These are phyloP conservation scores for Sinocyclocheilus rhinocerous DNA, from an alignment of 2,113 vertebrate species.

Conservation along the genomic window DNA sequence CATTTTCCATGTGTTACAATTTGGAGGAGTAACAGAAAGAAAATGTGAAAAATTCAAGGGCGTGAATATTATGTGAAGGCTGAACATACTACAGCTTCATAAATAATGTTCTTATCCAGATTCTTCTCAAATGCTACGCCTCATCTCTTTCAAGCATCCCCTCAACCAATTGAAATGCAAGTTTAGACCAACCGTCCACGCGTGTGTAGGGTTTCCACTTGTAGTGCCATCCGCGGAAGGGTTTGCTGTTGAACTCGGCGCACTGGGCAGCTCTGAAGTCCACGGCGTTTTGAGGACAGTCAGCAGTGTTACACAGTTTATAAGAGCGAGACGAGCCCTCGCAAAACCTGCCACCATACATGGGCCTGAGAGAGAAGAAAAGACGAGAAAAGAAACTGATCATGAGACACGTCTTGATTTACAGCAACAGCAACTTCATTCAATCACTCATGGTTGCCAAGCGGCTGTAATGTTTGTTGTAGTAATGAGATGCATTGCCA, in stretches of 20 bases:
- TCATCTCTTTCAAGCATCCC: neutral
- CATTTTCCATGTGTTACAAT: neutral
- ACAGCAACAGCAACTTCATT: neutral
- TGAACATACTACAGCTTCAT: neutral
- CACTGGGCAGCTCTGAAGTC: slow-evolving; percentile 84
- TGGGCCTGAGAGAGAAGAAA: slow-evolving; percentile 70
- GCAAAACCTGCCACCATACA: slow-evolving; percentile 83
- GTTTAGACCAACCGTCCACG: slow-evolving; percentile 77
- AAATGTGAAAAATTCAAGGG: neutral
- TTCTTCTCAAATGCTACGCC: neutral
- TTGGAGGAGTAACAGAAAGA: neutral
- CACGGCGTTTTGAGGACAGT: slow-evolving; percentile 73
- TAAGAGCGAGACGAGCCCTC: slow-evolving; percentile 77
- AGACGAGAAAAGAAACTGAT: neutral
- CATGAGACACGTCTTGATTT: neutral
- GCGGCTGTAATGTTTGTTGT: slow-evolving; percentile 10
- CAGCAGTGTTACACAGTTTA: slow-evolving; percentile 81
- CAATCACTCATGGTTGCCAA: neutral
- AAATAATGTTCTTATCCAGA: neutral
- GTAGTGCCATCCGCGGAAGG: slow-evolving; percentile 85
- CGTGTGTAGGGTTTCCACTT: slow-evolving; percentile 86
- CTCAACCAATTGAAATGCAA: neutral
- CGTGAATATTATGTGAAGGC: neutral
- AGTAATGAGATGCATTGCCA: slow-evolving; percentile 13
- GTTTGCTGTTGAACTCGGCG: slow-evolving; percentile 82